Base-by-base conservation (phyloP, 2,888 invertebrate species). In the Luffia ferchaultella region DNA sequence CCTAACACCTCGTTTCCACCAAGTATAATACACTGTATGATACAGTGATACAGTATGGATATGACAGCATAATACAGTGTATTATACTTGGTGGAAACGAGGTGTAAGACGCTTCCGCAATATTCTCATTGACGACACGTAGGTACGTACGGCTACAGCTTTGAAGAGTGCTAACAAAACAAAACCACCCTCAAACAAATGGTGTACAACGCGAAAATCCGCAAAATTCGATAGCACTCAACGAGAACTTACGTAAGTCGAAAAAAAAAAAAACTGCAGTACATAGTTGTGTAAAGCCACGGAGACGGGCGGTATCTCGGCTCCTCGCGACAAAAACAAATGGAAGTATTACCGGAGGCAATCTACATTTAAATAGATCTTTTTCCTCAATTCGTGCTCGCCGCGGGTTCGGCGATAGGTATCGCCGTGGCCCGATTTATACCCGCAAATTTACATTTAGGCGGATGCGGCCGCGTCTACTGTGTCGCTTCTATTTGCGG, bases 301-400 rank as follows among this genome's bases (percentile, higher is more conserved):
- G 30, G 12, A 30, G 30, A 12, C 30, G 30, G 16, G 43, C 42
- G 64, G 68, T 66, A 30, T 30, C 30, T 30, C 12, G 69, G 72
- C 69, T 70, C 66, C 63, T 60, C 57, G 66, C 73, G 73, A 78
- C 79, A 78, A 78, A 78, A 82, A 80, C 80, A 80, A 82, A 82
- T 82, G 79, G 76, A 77, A 78, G 82, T 79, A 79, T 80, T 80
- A 78, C 77, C 65, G 68, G 63, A 71, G 73, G 78, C 79, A 80
- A 80, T 80, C 79, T 82, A 73, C 82, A 82, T 80, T 82, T 80
- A 80, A 82, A 82, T 82, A 72, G 78, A 79, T 78, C 76, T 77
- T 78, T 77, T 78, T 75, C 77, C 78, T 77, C 78, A 79, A 78
- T 76, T 74, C 78, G 72, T 74, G 73, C 30, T 30, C 12, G 30